Evolutionary conservation across 2,888 invertebrate genomes (phyloP), one percentile per base, ranked within the genome.

Genomic region (Argyra leucocephala): DNA sequence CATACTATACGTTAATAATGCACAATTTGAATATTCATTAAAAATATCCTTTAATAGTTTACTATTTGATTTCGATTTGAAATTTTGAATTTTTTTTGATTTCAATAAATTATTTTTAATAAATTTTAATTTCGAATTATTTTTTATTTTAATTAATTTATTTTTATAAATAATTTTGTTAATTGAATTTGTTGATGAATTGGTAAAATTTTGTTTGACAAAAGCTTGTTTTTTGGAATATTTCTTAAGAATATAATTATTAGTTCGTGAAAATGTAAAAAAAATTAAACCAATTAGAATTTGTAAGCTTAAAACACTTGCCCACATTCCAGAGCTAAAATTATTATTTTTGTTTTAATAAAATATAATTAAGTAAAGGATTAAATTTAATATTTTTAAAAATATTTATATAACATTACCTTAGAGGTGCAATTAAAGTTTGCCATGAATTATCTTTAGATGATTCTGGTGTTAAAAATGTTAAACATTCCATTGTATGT

Each of bases 381-480:
- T 48, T 48, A 58, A 62, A 57, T 22, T 61, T 48, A 64, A 18
- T 66, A 57, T 61, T 63, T 64, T 12, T 61, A 26, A 31, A 22
- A 22, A 23, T 57, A 31, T 62, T 36, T 61, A 12, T 63, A 74
- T 80, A 78, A 81, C 88, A 88, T 83, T 85, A 76, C 90, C 84
- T 87, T 73, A 92, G 91, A 1, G 92, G 92, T 70, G 89, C 79
- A 72, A 91, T 87, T 9, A 93, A 81, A 0, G 91, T 89, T 76
- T 88, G 88, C 92, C 92, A 92, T 1, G 91, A 89, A 72, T 90
- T 91, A 74, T 92, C 90, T 1, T 85, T 85, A 22, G 88, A 80
- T 0, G 91, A 86, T 78, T 91, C 91, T 0, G 91, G 91, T 0
- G 92, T 91, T 22, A 93, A 76, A 73, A 93, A 93, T 1, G 92